Percentiles rank a stretch among this genome's conserved stretches.
These are phyloP conservation scores for Eidolon helvum DNA, from an alignment of 2,113 vertebrate species.

Conservation along the genomic window DNA sequence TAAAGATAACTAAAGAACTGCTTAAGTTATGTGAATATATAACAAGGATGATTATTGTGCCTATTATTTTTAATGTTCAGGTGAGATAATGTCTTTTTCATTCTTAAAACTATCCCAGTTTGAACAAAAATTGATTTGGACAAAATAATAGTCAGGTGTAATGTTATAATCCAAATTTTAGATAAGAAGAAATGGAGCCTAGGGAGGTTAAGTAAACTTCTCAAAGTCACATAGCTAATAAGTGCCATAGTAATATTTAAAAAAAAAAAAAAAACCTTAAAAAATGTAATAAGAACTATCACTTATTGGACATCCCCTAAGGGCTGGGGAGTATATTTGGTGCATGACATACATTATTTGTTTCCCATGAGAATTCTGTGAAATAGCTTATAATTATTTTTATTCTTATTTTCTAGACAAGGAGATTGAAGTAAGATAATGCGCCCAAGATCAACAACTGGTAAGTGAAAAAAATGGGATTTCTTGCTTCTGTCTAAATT, in stretches of 20 bases:
- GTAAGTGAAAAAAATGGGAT: not conserved
- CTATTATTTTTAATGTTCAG: not conserved
- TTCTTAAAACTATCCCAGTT: not conserved
- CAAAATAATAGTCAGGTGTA: not conserved
- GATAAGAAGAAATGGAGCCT: not conserved
- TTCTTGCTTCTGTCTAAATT: not conserved
- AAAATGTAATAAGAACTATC: not conserved
- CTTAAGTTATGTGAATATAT: not conserved
- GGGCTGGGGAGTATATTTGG: not conserved
- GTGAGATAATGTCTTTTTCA: not conserved
- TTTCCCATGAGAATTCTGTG: not conserved
- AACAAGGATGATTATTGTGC: not conserved
- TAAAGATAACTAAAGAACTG: not conserved
- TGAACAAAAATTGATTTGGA: not conserved
- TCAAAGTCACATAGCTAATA: not conserved
- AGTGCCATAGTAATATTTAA: not conserved
- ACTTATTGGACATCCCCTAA: not conserved
- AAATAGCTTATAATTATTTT: not conserved
- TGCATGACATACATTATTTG: not conserved
- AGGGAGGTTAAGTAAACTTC: not conserved
- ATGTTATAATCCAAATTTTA: not conserved
- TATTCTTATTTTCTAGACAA: not conserved
- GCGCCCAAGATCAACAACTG: not conserved
- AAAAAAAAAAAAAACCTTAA: not conserved
- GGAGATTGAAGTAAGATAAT: not conserved